Base-by-base conservation (phyloP, 2,113 vertebrate genomes). In the Oncorhynchus tshawytscha region DNA sequence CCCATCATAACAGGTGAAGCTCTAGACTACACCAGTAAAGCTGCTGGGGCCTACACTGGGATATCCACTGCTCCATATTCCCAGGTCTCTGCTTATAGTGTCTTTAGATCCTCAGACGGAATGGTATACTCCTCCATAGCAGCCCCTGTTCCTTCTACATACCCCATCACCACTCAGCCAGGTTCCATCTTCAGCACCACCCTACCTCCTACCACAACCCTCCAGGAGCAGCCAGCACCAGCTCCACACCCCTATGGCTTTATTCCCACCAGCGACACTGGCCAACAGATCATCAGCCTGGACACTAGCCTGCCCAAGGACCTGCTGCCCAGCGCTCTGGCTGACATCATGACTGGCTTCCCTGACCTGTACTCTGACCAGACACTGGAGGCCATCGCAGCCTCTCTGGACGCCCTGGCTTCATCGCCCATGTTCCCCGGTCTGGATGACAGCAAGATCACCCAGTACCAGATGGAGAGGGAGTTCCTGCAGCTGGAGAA, bases 1-100 rank as follows among this genome's bases (percentile, higher is more conserved):
- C 92, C 94, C 95, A 82, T 95, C 92, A 90, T 96, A 96, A 94
- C 97, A 99, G 98, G 96, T 97, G 96, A 96, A 94, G 94, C 96
- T 91, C 93, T 97, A 94, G 96, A 99, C 95, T 98, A 96, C 91
- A 96, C 96, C 93, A 96, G 94, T 95, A 99, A 96, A 96, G 94
- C 93, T 74, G 88, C 93, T 92, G 92, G 93, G 92, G 67, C 87
- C 77, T 95, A 96, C 88, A 86, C 91, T 83, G 93, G 93, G 71
- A 93, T 94, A 88, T 94, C 92, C 88, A 90, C 93, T 78, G 89
- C 94, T 66, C 94, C 95, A 76, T 95, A 95, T 91, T 95, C 96
- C 86, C 94, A 96, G 86, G 93, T 92, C 83, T 88, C 93, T 45
- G 81, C 94, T 83, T 95, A 94, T 82, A 96, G 91, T 94, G 94